Conservation (phyloP, 2,113 vertebrate genomes). For the Circaetus cinerascens region DNA sequence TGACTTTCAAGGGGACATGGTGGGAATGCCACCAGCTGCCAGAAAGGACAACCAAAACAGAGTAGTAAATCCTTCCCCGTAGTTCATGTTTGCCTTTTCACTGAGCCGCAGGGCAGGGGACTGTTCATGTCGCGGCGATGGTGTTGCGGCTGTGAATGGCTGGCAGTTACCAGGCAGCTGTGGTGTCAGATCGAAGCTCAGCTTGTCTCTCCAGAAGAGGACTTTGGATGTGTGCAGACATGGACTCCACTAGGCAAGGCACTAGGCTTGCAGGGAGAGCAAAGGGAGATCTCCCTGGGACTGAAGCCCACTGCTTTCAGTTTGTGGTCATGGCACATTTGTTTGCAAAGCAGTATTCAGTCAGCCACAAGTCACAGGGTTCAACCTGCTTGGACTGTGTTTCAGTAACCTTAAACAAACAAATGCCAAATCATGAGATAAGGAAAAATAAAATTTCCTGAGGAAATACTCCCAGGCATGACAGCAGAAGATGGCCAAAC, state of each 20-base stretch:
- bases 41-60: not conserved
- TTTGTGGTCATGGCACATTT: slow-evolving; percentile 16
- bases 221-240: not conserved
- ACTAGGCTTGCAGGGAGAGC: not conserved
- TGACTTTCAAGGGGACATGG: not conserved
- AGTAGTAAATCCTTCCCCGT: not conserved
- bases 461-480: not conserved
- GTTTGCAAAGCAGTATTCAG: slow-evolving; percentile 26
- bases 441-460: not conserved
- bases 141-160: not conserved
- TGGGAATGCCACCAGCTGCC: not conserved
- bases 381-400: not conserved
- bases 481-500: not conserved
- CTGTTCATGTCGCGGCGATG: rapidly evolving
- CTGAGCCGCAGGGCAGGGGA: not conserved
- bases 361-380: slow-evolving; percentile 29
- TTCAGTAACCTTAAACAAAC: slow-evolving; percentile 27
- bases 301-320: slow-evolving; percentile 10
- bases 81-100: not conserved
- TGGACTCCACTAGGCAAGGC: not conserved
- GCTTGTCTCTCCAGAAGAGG: not conserved
- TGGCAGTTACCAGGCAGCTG: not conserved
- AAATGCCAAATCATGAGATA: slow-evolving; percentile 26
- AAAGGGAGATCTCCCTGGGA: not conserved
- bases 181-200: not conserved